Evolutionary conservation across 2,888 invertebrate species (phyloP), one percentile per base, ranked within the genome.

Genomic region (Imbricaverruca yamaguchii): DNA sequence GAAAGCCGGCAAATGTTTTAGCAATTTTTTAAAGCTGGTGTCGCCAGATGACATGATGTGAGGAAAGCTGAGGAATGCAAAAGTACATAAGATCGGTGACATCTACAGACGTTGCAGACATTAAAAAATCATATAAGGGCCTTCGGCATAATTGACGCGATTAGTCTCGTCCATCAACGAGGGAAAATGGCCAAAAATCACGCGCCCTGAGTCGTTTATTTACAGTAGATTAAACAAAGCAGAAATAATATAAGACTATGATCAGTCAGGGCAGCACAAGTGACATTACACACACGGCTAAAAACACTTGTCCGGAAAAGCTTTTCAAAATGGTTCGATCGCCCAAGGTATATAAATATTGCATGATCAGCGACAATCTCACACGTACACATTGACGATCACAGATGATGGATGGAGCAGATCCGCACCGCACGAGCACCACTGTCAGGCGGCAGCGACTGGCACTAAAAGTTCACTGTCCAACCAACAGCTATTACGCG

Each of bases 151-250:
- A 39, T 39, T 39, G 39, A 39, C 39, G 39, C 39, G 39, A 39
- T 39, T 3, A 39, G 39, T 39, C 39, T 39, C 4, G 39, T 39
- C 39, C 39, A 39, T 39, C 39, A 4, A 39, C 39, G 2, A 4
- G 39, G 4, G 39, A 39, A 39, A 39, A 39, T 39, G 39, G 4
- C 39, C 39, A 39, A 1, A 39, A 39, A 39, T 39, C 1, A 39
- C 39, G 39, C 69, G 69, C 69, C 69, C 69, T 69, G 69, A 69
- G 69, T 69, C 39, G 69, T 69, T 69, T 69, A 69, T 69, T 69
- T 69, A 69, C 69, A 69, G 39, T 39, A 69, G 25, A 15, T 39
- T 12, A 13, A 69, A 39, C 10, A 25, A 74, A 74, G 53, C n/a
- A 53, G 15, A 74, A 39, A 74, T 39, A 25, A 74, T 53, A 53